Evolutionary conservation across 2,888 invertebrate species (phyloP), one percentile per base, ranked within the genome.

Genomic region (Bellardia pandia): DNA sequence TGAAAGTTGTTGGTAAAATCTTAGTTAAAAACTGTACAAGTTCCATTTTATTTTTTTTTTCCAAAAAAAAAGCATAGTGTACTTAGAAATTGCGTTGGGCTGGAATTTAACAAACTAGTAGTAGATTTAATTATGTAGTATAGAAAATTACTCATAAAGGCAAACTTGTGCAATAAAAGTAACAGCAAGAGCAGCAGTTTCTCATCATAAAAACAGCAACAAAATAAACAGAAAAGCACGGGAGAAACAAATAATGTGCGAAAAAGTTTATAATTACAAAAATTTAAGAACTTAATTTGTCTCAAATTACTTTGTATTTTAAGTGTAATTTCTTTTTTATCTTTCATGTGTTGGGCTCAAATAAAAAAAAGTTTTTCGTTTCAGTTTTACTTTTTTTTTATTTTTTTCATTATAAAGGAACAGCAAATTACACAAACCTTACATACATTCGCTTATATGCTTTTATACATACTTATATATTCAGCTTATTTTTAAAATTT

Each of bases 251-350:
- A 86, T 60, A 85, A 69, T 81, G 82, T 84, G 83, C 45, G 78
- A 83, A 86, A 88, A 89, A 88, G 88, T 89, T 90, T 90, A 86
- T 89, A 90, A 89, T 90, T 89, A 88, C 88, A 89, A 89, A 86
- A 86, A 88, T 88, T 90, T 88, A 86, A 89, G 88, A 89, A 89
- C 89, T 90, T 89, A 90, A 89, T 89, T 89, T 88, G 89, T 88
- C 89, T 88, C 88, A 89, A 88, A 90, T 89, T 90, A 89, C 89
- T 89, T 85, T 88, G 84, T 83, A 62, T 72, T 76, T 81, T 86
- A 86, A 77, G 77, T 77, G 79, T 68, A 80, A 64, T 72, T 83
- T 76, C 48, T 23, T 85, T 33, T 78, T 71, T 62, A 64, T 72
- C 51, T 45, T 66, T 71, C 51, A 51, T 78, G 74, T 83, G 66